phyloP scores from a whole-genome alignment of 1,140 invertebrate genomes.

The Neodiprion virginianus region DNA sequence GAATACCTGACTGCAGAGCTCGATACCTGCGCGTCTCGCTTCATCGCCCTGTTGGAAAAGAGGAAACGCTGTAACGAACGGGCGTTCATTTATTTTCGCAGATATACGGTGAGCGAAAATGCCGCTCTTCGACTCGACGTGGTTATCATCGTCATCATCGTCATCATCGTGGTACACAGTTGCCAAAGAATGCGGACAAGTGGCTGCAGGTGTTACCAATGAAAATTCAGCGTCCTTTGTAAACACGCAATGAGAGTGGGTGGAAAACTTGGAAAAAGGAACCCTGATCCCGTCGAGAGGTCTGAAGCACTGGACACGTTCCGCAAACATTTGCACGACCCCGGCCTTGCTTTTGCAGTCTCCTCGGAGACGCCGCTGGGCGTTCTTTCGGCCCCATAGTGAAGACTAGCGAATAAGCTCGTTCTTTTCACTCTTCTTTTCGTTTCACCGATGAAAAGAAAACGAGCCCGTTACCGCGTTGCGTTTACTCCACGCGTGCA shows the following conservation, averaged over 20 bases:
- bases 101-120: too few relatives aligned
- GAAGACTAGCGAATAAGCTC: background rate
- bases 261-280: background rate
- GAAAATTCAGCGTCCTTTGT: background rate
- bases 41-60: too few relatives aligned
- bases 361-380: background rate
- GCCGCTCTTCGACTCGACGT: too few relatives aligned
- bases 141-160: too few relatives aligned
- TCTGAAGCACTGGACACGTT: background rate
- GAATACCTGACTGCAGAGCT: too few relatives aligned
- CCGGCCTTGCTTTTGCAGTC: background rate
- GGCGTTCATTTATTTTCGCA: too few relatives aligned
- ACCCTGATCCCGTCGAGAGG: background rate
- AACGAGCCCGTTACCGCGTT: too few relatives aligned
- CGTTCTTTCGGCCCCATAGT: background rate
- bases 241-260: background rate
- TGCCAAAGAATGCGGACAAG: background rate
- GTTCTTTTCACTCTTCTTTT: background rate
- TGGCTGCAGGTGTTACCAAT: background rate
- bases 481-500: too few relatives aligned
- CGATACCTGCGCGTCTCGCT: too few relatives aligned
- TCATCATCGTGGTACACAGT: too few relatives aligned
- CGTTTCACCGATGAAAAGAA: too few relatives aligned
- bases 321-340: slow-evolving; percentile 3
- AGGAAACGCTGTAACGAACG: too few relatives aligned